These are phyloP conservation scores for Oikopleura dioica DNA, from an alignment of 23 tunicate species.

Conservation along the genomic window DNA sequence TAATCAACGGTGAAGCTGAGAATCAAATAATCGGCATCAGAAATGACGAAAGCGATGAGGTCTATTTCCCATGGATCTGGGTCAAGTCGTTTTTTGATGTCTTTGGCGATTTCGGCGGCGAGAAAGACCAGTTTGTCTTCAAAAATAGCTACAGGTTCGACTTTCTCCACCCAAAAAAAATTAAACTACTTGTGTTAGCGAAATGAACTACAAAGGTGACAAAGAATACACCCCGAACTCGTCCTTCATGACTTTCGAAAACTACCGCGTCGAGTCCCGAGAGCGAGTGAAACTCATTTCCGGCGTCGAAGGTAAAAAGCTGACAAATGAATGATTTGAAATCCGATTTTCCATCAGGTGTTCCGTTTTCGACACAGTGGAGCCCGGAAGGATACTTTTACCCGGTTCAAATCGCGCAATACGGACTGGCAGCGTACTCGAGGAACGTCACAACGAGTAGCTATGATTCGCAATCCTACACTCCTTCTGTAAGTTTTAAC, in stretches of 20 bases:
- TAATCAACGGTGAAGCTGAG: too few relatives aligned
- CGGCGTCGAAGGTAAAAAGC: not conserved
- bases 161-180: not conserved
- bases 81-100: not conserved
- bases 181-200: conserved; percentile 11
- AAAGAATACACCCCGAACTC: conserved; percentile 37
- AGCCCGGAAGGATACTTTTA: conserved; percentile 59
- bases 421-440: conserved; percentile 57
- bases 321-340: not conserved
- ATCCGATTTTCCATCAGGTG: conserved; percentile 19
- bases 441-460: conserved; percentile 20
- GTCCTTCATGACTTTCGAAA: conserved; percentile 51
- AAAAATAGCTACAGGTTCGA: conserved; percentile 9
- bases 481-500: too few relatives aligned
- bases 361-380: conserved; percentile 92
- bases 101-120: not conserved
- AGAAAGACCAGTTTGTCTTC: not conserved
- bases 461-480: too few relatives aligned
- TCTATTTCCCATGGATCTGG: conserved; percentile 1
- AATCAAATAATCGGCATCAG: too few relatives aligned
- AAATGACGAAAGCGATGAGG: too few relatives aligned
- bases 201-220: conserved; percentile 24
- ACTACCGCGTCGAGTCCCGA: conserved; percentile 48
- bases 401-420: conserved; percentile 79
- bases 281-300: conserved; percentile 71